Evolutionary conservation across 2,888 invertebrate species (phyloP).

Genomic region (Spisula solida): DNA sequence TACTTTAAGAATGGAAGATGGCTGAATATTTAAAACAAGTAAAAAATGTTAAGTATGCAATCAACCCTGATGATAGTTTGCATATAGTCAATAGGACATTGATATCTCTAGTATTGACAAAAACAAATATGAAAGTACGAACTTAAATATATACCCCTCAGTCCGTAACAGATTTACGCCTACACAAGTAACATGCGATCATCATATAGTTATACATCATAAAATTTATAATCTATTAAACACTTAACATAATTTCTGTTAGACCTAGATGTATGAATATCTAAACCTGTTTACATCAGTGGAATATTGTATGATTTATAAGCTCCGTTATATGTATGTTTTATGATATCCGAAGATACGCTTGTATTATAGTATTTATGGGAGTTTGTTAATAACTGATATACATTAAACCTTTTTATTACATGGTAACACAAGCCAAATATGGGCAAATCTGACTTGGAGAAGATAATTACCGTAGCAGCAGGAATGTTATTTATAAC

Average conservation of each 20-base stretch:
- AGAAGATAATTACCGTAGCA: neutral
- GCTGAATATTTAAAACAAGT: no score
- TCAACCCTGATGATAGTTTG: neutral
- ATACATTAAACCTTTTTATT: neutral
- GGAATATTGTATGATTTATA: neutral
- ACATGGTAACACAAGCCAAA: neutral
- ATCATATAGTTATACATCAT: neutral
- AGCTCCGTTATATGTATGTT: neutral
- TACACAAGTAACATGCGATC: neutral
- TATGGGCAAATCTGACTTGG: neutral
- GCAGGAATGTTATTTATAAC: neutral
- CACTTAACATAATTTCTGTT: conserved; percentile 17
- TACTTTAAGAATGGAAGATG: no score
- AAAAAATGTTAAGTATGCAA: neutral
- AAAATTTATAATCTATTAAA: conserved; percentile 1
- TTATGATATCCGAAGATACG: conserved; percentile 7
- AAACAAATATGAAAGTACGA: neutral
- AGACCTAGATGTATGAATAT: conserved; percentile 12
- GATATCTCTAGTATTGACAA: neutral
- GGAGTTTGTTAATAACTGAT: neutral
- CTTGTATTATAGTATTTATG: neutral
- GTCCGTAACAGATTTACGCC: neutral
- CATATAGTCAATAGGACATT: neutral
- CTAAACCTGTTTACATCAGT: neutral
- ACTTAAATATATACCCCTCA: neutral